Conservation (phyloP, 2,113 vertebrate species). For the Mystacornis crossleyi region DNA sequence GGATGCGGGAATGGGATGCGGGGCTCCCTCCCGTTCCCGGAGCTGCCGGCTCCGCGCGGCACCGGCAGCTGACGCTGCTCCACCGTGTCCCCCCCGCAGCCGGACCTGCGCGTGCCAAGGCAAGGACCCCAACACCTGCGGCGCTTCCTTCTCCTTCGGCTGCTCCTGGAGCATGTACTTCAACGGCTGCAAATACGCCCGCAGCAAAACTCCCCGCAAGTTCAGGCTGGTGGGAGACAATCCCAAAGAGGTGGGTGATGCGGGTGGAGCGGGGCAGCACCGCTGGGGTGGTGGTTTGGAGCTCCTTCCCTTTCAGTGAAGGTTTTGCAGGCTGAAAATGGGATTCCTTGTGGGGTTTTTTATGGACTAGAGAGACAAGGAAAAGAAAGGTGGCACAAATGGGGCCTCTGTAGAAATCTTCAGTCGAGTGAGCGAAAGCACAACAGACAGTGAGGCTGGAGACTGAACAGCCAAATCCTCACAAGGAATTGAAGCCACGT, state of each 20-base stretch:
- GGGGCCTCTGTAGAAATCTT: background rate
- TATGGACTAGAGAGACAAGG: background rate
- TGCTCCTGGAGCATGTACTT: slow-evolving; percentile 99
- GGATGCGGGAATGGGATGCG: background rate
- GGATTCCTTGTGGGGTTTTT: background rate
- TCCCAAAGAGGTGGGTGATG: slow-evolving; percentile 89
- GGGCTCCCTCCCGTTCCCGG: background rate
- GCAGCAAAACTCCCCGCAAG: slow-evolving; percentile 95
- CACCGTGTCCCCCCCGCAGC: slow-evolving; percentile 60
- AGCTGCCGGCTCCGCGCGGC: fast-evolving
- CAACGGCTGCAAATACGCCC: slow-evolving; percentile 97
- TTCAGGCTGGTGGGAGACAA: slow-evolving; percentile 94
- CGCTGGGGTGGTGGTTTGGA: fast-evolving
- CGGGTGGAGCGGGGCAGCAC: fast-evolving
- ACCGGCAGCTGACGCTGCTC: background rate
- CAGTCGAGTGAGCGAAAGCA: fast-evolving
- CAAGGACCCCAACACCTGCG: slow-evolving; percentile 90
- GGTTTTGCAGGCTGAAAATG: background rate
- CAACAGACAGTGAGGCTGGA: background rate
- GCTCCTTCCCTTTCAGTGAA: background rate
- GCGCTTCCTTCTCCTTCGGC: slow-evolving; percentile 97
- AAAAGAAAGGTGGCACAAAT: fast-evolving
- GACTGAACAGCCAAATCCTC: background rate
- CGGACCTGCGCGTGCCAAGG: slow-evolving; percentile 99
- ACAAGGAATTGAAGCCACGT: fast-evolving